Conservation (phyloP, 2,888 invertebrate genomes). For the Netelia inedita region DNA sequence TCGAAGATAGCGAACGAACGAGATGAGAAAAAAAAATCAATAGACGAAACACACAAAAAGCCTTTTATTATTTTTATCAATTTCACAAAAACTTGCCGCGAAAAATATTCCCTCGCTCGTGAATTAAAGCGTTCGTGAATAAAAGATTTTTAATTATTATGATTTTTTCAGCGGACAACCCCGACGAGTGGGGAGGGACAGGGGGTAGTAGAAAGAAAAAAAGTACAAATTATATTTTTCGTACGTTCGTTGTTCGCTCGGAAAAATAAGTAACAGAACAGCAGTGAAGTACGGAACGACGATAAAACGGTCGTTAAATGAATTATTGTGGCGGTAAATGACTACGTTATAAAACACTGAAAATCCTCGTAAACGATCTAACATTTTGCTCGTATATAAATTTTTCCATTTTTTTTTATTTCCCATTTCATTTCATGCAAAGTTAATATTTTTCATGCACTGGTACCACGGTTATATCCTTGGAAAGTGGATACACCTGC, state of each 20-base stretch:
- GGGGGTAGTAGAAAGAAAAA: too few species aligned
- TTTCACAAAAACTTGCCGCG: too few species aligned
- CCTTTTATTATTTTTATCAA: too few species aligned
- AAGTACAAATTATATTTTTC: too few species aligned
- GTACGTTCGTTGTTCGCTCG: too few species aligned
- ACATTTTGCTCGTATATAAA: background rate
- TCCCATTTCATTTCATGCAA: background rate
- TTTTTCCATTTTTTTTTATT: background rate
- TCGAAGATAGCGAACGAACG: background rate
- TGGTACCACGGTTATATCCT: background rate
- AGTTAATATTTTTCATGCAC: background rate
- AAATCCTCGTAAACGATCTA: background rate
- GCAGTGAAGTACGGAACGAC: background rate
- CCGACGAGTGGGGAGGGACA: too few species aligned
- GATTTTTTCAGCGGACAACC: too few species aligned
- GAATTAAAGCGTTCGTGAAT: too few species aligned
- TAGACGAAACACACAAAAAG: too few species aligned
- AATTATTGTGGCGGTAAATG: background rate
- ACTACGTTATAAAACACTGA: background rate
- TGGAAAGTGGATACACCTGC: background rate
- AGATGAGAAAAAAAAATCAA: too few species aligned
- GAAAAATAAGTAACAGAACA: background rate
- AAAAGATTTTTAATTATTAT: too few species aligned
- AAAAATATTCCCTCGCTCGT: too few species aligned
- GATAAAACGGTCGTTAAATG: background rate